These are phyloP conservation scores for Whitmania pigra DNA, from an alignment of 1,140 invertebrate species.

Conservation along the genomic window DNA sequence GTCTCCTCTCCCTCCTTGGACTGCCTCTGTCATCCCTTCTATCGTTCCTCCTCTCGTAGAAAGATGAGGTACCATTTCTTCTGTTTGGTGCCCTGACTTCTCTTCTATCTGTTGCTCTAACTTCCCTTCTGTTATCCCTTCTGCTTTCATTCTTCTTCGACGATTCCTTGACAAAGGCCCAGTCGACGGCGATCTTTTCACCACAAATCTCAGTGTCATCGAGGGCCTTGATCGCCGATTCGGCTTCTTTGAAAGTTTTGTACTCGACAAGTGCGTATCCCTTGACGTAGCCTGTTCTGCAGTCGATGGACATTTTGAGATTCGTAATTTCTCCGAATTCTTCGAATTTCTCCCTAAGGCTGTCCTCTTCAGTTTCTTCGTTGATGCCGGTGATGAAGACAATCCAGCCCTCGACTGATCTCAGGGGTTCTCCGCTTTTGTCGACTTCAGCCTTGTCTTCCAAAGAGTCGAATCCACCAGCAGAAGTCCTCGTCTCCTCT, in stretches of 20 bases:
- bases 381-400: slow-evolving; percentile 92
- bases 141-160: slow-evolving; percentile 13
- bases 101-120: too few species aligned
- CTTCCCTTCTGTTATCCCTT: too few species aligned
- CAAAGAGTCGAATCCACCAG: too few species aligned
- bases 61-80: too few species aligned
- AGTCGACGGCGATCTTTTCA: slow-evolving; percentile 80
- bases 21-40: too few species aligned
- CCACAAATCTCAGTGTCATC: slow-evolving; percentile 79
- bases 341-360: slow-evolving; percentile 87
- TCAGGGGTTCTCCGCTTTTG: too few species aligned
- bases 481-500: not conserved
- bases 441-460: too few species aligned
- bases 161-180: slow-evolving; percentile 79
- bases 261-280: slow-evolving; percentile 91
- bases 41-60: too few species aligned
- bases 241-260: slow-evolving; percentile 87
- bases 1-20: too few species aligned
- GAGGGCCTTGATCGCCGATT: slow-evolving; percentile 72
- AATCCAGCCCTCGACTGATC: slow-evolving; percentile 94
- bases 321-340: slow-evolving; percentile 94
- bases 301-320: slow-evolving; percentile 85
- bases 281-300: slow-evolving; percentile 92
- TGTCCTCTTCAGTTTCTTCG: slow-evolving; percentile 94
- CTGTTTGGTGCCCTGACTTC: too few species aligned